phyloP scores from a whole-genome alignment of 2,797 vertebrate genomes.

The Lacerta viridis region DNA sequence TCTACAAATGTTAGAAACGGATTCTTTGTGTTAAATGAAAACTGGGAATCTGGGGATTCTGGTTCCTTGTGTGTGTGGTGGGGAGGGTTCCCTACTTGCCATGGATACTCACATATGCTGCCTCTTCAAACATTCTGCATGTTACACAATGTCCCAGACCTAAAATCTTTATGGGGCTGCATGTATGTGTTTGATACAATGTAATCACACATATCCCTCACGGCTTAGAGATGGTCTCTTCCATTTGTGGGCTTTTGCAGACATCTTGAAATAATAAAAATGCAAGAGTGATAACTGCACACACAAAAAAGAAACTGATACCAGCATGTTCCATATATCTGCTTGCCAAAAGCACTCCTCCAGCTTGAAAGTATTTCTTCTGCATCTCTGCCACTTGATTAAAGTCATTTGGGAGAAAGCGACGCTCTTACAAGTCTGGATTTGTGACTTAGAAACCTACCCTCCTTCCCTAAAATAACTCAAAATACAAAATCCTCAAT shows the following conservation, averaged over 20 bases:
- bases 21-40: too few relatives aligned
- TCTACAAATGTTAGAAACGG: too few relatives aligned
- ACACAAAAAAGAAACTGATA: conserved; percentile 34
- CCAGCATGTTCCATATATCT: conserved; percentile 62
- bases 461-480: conserved; percentile 54
- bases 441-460: conserved; percentile 73
- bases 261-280: conserved; percentile 39
- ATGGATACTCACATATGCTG: too few relatives aligned
- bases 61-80: too few relatives aligned
- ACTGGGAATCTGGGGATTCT: too few relatives aligned
- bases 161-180: too few relatives aligned
- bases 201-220: conserved; percentile 16
- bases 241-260: conserved; percentile 27
- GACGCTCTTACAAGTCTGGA: conserved; percentile 78
- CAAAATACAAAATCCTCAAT: conserved; percentile 66
- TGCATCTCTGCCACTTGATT: conserved; percentile 80
- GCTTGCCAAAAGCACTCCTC: conserved; percentile 70
- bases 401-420: conserved; percentile 79
- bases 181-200: neutral
- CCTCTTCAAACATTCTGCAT: too few relatives aligned
- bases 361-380: conserved; percentile 78
- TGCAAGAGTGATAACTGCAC: conserved; percentile 30
- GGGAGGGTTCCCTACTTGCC: too few relatives aligned
- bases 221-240: conserved; percentile 14
- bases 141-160: too few relatives aligned